phyloP scores from a whole-genome alignment of 1,140 invertebrate species.

The Drosophila quadrilineata region DNA sequence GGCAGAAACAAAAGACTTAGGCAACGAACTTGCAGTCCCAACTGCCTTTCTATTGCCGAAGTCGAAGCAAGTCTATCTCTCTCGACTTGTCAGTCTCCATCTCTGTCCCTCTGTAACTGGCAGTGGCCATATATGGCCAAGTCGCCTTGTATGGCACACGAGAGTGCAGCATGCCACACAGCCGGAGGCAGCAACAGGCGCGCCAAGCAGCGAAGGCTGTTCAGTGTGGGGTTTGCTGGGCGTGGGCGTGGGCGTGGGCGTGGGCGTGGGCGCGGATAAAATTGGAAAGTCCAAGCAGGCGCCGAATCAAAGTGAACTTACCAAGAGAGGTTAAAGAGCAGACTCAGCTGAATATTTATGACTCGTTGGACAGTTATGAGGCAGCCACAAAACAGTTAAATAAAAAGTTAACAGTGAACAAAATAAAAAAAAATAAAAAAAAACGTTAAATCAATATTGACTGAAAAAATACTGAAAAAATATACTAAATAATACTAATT shows the following conservation, averaged over 20 bases:
- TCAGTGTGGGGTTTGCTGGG: too few species aligned
- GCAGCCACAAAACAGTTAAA: too few species aligned
- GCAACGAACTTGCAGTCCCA: constrained; percentile 59
- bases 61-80: too few species aligned
- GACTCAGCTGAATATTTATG: constrained; percentile 47
- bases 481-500: too few species aligned
- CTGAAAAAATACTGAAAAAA: constrained; percentile 44
- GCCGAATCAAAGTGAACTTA: constrained; percentile 39
- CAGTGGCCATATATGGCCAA: constrained; percentile 16
- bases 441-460: constrained; percentile 63
- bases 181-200: not conserved
- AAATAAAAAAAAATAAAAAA: constrained; percentile 44
- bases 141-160: constrained; percentile 21
- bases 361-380: constrained; percentile 58
- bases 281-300: constrained; percentile 69
- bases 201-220: constrained; percentile 17
- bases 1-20: constrained; percentile 67
- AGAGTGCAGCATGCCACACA: not conserved
- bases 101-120: not conserved
- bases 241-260: constrained; percentile 39
- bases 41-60: constrained; percentile 33
- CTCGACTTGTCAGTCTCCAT: not conserved
- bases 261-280: constrained; percentile 64
- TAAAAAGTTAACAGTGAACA: too few species aligned
- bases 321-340: constrained; percentile 43